Percentiles rank a stretch among this genome's conserved stretches.
Evolutionary conservation across 2,888 invertebrate genomes (phyloP).

Genomic region (Steinernema carpocapsae): DNA sequence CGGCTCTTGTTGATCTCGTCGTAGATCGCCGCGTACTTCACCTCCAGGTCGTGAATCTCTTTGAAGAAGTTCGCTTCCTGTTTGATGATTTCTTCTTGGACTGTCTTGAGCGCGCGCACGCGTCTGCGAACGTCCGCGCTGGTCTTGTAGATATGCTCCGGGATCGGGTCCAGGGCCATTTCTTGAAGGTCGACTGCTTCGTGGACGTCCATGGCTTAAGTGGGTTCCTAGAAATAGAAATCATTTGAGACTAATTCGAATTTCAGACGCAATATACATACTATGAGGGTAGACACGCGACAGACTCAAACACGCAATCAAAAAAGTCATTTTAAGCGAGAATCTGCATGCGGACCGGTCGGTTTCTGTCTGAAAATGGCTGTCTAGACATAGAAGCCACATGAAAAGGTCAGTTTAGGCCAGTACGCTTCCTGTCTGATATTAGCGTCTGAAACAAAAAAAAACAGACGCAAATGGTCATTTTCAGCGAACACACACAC

Average conservation of each 20-base stretch:
- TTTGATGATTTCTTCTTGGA: constrained; percentile 72
- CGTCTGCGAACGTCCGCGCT: constrained; percentile 42
- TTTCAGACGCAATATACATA: too few relatives aligned
- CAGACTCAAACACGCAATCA: too few relatives aligned
- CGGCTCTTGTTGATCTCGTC: constrained; percentile 79
- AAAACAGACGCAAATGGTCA: too few relatives aligned
- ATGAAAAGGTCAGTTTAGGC: too few relatives aligned
- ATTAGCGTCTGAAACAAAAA: too few relatives aligned
- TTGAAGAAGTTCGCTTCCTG: constrained; percentile 90
- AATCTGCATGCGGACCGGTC: too few relatives aligned
- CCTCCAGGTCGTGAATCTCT: constrained; percentile 89
- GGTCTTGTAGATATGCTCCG: constrained; percentile 10
- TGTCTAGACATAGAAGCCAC: too few relatives aligned
- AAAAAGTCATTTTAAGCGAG: too few relatives aligned
- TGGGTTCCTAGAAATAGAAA: neutral
- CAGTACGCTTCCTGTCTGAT: too few relatives aligned
- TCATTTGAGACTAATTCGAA: neutral
- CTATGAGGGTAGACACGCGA: too few relatives aligned
- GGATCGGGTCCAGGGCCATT: neutral
- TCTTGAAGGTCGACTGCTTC: constrained; percentile 1
- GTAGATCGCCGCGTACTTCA: constrained; percentile 77
- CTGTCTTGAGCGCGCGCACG: constrained; percentile 62
- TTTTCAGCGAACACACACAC: too few relatives aligned
- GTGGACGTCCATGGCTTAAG: constrained; percentile 5
- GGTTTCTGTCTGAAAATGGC: too few relatives aligned